These are phyloP conservation scores for Diplogasteroides magnus DNA, from an alignment of 1,140 invertebrate species.

Conservation along the genomic window DNA sequence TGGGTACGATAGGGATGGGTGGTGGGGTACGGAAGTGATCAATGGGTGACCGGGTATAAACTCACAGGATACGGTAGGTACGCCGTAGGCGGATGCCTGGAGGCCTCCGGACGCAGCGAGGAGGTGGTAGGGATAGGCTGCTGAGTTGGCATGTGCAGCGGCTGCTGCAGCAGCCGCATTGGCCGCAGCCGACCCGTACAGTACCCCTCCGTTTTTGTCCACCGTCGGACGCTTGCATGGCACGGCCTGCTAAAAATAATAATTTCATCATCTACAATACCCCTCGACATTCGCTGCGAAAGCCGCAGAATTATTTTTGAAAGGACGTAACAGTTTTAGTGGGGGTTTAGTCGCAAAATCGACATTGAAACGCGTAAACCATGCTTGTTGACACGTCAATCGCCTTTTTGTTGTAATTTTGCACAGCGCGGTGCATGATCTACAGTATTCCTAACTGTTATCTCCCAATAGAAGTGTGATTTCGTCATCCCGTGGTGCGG, in stretches of 20 bases:
- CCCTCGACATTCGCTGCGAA: background rate
- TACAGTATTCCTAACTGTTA: too few relatives aligned
- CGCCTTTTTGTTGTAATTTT: too few relatives aligned
- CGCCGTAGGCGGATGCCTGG: constrained; percentile 39
- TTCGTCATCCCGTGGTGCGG: too few relatives aligned
- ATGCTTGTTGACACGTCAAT: too few relatives aligned
- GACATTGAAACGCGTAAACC: too few relatives aligned
- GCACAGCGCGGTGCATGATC: too few relatives aligned
- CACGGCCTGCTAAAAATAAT: constrained; percentile 22
- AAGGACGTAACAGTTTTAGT: too few relatives aligned
- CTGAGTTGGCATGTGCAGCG: constrained; percentile 11
- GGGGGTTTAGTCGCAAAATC: too few relatives aligned
- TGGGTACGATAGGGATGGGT: too few relatives aligned
- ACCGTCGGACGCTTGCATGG: constrained; percentile 34
- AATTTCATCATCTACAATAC: background rate
- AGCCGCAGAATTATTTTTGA: too few relatives aligned
- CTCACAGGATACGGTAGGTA: constrained; percentile 43
- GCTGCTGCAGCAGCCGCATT: constrained; percentile 17
- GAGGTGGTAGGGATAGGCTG: constrained; percentile 38
- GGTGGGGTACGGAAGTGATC: background rate
- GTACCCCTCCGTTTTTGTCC: constrained; percentile 38
- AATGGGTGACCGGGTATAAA: constrained; percentile 11
- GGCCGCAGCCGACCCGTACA: constrained; percentile 2
- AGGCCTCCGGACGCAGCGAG: constrained; percentile 24
- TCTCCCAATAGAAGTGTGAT: too few relatives aligned